Percentiles rank a stretch among this genome's conserved stretches.
Evolutionary conservation across 2,797 vertebrate genomes (phyloP).

Genomic region (Malurus splendens): DNA sequence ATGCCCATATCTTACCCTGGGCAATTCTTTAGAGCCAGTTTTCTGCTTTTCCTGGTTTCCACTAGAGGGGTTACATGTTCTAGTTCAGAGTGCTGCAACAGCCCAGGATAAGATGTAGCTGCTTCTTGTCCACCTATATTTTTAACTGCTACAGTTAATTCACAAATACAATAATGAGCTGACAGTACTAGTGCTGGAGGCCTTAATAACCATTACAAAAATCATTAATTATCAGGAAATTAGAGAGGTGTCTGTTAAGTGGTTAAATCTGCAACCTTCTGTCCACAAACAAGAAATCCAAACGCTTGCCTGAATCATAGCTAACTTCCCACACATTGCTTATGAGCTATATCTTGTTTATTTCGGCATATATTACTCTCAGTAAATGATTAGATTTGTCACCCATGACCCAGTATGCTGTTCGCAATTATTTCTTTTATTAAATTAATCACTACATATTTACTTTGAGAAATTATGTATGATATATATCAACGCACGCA

Average conservation of each 20-base stretch:
- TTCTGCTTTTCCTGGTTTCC: slow-evolving; percentile 42
- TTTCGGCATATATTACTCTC: slow-evolving; percentile 46
- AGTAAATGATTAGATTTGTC: slow-evolving; percentile 51
- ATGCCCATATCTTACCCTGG: fast-evolving
- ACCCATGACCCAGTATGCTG: slow-evolving; percentile 55
- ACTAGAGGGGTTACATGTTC: slow-evolving; percentile 69
- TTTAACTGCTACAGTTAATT: slow-evolving; percentile 44
- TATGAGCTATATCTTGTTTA: slow-evolving; percentile 51
- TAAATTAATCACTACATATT: slow-evolving; percentile 51
- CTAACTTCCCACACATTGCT: slow-evolving; percentile 35
- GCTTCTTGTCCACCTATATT: neutral
- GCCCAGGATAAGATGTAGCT: slow-evolving; percentile 22
- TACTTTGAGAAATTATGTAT: slow-evolving; percentile 43
- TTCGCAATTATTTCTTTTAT: slow-evolving; percentile 57
- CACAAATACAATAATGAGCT: slow-evolving; percentile 20
- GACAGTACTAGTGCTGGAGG: neutral
- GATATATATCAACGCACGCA: neutral
- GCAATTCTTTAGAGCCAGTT: neutral
- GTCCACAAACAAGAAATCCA: slow-evolving; percentile 39
- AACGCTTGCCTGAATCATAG: slow-evolving; percentile 23
- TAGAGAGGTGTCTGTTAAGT: slow-evolving; percentile 44
- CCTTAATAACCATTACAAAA: slow-evolving; percentile 41
- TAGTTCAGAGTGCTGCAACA: neutral
- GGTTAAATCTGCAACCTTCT: slow-evolving; percentile 49
- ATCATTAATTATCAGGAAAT: slow-evolving; percentile 52